These are phyloP conservation scores for Centruroides sculpturatus DNA, from an alignment of 1,140 invertebrate species.

Conservation along the genomic window DNA sequence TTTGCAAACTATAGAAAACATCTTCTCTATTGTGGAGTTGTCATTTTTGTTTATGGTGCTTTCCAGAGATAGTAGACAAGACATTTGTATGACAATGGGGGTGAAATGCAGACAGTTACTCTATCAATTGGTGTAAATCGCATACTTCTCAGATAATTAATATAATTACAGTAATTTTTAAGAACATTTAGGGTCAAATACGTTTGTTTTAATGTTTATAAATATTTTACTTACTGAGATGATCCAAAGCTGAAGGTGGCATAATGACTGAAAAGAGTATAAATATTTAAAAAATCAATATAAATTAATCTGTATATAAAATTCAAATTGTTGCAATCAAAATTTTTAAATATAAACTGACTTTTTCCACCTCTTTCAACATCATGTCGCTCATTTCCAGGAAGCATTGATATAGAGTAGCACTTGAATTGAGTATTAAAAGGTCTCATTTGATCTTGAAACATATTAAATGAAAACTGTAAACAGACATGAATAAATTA, in stretches of 20 bases:
- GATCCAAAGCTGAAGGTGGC: conserved; percentile 89
- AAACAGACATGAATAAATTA: background rate
- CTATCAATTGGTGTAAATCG: too few relatives aligned
- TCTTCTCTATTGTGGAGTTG: too few relatives aligned
- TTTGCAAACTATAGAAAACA: too few relatives aligned
- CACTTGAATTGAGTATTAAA: conserved; percentile 69
- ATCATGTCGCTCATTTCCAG: conserved; percentile 80
- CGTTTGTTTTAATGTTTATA: too few relatives aligned
- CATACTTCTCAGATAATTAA: too few relatives aligned
- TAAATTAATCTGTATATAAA: background rate
- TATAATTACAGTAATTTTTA: too few relatives aligned
- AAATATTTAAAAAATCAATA: conserved; percentile 4
- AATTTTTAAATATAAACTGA: conserved; percentile 32
- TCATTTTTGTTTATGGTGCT: too few relatives aligned
- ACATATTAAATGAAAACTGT: conserved; percentile 26
- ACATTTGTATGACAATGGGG: too few relatives aligned
- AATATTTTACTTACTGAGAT: conserved; percentile 43
- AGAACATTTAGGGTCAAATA: too few relatives aligned
- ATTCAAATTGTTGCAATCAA: background rate
- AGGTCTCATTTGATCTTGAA: conserved; percentile 23
- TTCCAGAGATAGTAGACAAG: too few relatives aligned
- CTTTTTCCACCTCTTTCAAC: conserved; percentile 97
- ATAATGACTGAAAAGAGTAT: conserved; percentile 64
- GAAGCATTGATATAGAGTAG: conserved; percentile 91
- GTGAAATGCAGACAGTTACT: too few relatives aligned